Percentiles rank a stretch among this genome's conserved stretches.
These are phyloP conservation scores for Troides oblongomaculatus DNA, from an alignment of 2,888 invertebrate genomes.

Conservation along the genomic window DNA sequence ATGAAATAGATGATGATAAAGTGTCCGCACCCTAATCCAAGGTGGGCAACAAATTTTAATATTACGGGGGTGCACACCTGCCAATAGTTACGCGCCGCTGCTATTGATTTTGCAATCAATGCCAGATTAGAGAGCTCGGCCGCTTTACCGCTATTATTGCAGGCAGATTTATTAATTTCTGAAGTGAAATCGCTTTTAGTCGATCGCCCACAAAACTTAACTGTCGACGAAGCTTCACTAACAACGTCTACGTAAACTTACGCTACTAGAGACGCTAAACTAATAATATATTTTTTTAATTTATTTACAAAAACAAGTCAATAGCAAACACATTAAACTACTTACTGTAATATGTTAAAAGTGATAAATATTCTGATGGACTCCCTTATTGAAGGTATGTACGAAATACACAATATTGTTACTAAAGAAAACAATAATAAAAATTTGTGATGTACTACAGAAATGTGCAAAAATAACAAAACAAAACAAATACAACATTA, in stretches of 20 bases:
- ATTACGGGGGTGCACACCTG: conserved; percentile 58
- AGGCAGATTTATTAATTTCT: conserved; percentile 58
- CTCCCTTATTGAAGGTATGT: too few relatives aligned
- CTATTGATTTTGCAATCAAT: conserved; percentile 77
- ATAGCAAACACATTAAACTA: too few relatives aligned
- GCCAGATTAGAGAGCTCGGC: conserved; percentile 58
- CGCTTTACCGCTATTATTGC: conserved; percentile 49
- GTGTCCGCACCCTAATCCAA: conserved; percentile 53
- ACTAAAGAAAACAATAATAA: too few relatives aligned
- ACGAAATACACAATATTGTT: too few relatives aligned
- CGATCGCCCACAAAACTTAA: conserved; percentile 17
- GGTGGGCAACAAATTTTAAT: conserved; percentile 59
- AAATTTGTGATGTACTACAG: too few relatives aligned
- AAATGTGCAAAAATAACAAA: too few relatives aligned
- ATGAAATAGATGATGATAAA: conserved; percentile 55
- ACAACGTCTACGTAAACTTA: conserved; percentile 3
- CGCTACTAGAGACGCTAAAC: not conserved
- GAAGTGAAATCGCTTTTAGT: conserved; percentile 30
- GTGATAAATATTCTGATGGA: too few relatives aligned
- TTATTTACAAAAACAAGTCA: too few relatives aligned
- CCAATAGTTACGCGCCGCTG: conserved; percentile 55
- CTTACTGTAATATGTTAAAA: too few relatives aligned
- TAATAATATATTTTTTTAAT: too few relatives aligned
- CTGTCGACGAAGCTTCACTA: not conserved
- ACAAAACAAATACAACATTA: too few relatives aligned